These are phyloP conservation scores for Conopomorpha cramerella DNA, from an alignment of 1,140 invertebrate genomes.

Conservation along the genomic window DNA sequence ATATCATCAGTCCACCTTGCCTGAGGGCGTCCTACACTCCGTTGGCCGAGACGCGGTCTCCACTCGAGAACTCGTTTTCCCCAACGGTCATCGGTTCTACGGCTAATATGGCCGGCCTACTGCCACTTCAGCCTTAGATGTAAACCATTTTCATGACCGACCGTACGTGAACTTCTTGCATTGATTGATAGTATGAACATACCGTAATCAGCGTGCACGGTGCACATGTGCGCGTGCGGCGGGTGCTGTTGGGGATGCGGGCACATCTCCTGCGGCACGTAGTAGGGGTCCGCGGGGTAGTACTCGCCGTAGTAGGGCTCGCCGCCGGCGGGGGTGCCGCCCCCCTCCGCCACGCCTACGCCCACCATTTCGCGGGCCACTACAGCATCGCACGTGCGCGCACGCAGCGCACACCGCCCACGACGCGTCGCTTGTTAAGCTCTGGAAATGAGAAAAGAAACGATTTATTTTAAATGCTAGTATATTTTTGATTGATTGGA, in stretches of 20 bases:
- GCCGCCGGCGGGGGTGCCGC: conserved; percentile 21
- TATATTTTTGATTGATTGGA: no score
- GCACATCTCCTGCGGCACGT: conserved; percentile 51
- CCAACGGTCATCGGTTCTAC: no score
- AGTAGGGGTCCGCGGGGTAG: conserved; percentile 49
- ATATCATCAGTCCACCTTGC: no score
- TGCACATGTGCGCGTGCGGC: conserved; percentile 53
- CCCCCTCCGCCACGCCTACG: conserved; percentile 43
- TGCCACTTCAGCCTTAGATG: no score
- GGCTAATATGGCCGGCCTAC: no score
- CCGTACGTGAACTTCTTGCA: no score
- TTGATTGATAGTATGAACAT: conserved; percentile 4
- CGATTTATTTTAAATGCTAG: no score
- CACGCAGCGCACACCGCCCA: conserved; percentile 29
- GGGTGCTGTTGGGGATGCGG: conserved; percentile 48
- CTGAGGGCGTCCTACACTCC: no score
- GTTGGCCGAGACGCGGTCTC: no score
- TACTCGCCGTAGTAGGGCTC: conserved; percentile 49
- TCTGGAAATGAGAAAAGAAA: no score
- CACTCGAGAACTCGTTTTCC: no score
- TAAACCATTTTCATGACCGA: no score
- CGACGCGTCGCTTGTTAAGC: conserved; percentile 12
- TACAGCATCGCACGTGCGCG: conserved; percentile 35
- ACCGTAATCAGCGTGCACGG: conserved; percentile 53
- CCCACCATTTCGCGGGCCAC: conserved; percentile 34